A percentile compares a stretch with the other conserved stretches of the same genome.
phyloP scores from a whole-genome alignment of 1,140 invertebrate species.

The Caenorhabditis tropicalis region DNA sequence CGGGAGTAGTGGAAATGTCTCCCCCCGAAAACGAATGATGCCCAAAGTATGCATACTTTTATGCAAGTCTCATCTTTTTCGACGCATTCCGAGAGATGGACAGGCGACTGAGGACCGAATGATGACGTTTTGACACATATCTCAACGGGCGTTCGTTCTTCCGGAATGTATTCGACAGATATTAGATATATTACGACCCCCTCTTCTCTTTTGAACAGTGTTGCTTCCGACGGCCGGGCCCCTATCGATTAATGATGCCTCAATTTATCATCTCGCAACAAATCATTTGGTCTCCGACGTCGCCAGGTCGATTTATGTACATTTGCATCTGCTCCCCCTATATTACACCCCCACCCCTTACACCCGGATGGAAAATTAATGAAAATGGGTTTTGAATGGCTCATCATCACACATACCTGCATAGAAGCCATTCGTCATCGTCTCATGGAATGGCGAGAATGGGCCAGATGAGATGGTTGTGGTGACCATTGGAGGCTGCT shows the following conservation, averaged over 20 bases:
- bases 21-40: neutral
- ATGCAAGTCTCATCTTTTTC: conserved; percentile 35
- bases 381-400: neutral
- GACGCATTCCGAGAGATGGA: neutral
- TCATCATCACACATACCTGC: conserved; percentile 1
- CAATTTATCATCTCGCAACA: conserved; percentile 40
- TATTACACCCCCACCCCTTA: neutral
- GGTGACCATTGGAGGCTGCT: conserved; percentile 21
- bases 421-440: conserved; percentile 25
- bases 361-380: neutral
- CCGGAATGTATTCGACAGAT: conserved; percentile 16
- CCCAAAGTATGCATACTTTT: conserved; percentile 36
- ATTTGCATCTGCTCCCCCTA: conserved; percentile 20
- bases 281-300: neutral
- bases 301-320: neutral
- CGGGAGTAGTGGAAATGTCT: neutral
- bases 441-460: conserved; percentile 38
- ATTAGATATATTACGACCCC: neutral
- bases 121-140: neutral
- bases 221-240: neutral
- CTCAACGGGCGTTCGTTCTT: neutral
- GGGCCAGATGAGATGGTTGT: conserved; percentile 36
- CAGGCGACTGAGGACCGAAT: neutral
- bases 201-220: neutral
- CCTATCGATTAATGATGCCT: neutral